These are phyloP conservation scores for Zosterops lateralis DNA, from an alignment of 2,113 vertebrate species.

Conservation along the genomic window DNA sequence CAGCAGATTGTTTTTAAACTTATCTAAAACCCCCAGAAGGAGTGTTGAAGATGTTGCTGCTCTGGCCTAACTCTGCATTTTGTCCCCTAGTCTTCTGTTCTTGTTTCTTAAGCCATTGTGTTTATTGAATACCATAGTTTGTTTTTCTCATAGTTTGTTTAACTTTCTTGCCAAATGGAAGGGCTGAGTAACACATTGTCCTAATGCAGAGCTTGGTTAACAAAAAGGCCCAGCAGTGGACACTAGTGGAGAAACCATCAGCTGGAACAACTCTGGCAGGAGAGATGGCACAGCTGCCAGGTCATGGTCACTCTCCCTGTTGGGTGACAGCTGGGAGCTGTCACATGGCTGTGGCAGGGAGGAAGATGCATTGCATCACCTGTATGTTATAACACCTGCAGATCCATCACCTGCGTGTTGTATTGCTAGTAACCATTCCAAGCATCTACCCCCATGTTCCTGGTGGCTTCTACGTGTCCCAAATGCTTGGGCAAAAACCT, in stretches of 20 bases:
- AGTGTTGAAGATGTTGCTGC: neutral
- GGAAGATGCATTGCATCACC: neutral
- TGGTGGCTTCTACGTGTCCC: rapidly evolving
- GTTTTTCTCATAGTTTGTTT: neutral
- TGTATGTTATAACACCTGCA: neutral
- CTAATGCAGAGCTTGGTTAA: neutral
- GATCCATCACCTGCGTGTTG: neutral
- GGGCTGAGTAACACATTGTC: neutral
- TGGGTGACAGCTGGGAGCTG: neutral
- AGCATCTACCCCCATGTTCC: rapidly evolving
- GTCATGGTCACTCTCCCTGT: neutral
- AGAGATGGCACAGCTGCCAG: rapidly evolving
- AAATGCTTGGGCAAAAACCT: neutral
- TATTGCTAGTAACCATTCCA: rapidly evolving
- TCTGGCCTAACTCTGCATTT: neutral
- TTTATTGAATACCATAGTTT: neutral
- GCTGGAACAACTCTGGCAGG: neutral
- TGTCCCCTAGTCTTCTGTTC: neutral
- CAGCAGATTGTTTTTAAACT: neutral
- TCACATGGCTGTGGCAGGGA: rapidly evolving
- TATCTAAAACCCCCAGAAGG: neutral
- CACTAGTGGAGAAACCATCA: rapidly evolving
- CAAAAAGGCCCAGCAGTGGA: neutral
- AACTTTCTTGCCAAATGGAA: neutral
- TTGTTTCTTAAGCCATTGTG: rapidly evolving